These are phyloP conservation scores for Artemisiospiza belli DNA, from an alignment of 2,113 vertebrate genomes.

Conservation along the genomic window DNA sequence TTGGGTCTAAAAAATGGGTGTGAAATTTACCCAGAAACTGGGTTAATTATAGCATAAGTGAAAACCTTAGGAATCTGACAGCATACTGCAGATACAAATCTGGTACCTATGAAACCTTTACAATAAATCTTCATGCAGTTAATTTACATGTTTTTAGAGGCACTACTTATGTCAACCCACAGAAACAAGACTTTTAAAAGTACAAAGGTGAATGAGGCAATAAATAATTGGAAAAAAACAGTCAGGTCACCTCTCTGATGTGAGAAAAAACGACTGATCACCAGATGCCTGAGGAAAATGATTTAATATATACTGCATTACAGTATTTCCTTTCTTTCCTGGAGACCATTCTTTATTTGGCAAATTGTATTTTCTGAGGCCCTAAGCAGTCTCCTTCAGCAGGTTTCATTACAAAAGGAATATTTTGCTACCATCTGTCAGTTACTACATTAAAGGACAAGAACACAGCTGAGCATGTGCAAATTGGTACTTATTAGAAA, in stretches of 20 bases:
- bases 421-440: slow-evolving; percentile 62
- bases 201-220: not conserved
- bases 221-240: not conserved
- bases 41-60: not conserved
- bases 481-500: not conserved
- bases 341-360: slow-evolving; percentile 18
- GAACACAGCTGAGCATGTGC: not conserved
- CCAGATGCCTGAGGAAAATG: not conserved
- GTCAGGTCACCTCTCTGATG: not conserved
- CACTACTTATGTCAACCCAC: not conserved
- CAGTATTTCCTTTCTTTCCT: not conserved
- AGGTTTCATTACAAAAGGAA: slow-evolving; percentile 38
- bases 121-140: not conserved
- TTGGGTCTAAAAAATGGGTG: not conserved
- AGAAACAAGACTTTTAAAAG: not conserved
- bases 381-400: slow-evolving; percentile 22
- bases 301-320: not conserved
- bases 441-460: slow-evolving; percentile 12
- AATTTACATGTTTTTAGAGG: not conserved
- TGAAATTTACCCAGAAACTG: slow-evolving; percentile 11
- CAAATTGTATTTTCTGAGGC: slow-evolving; percentile 23
- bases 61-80: slow-evolving; percentile 22
- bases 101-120: not conserved
- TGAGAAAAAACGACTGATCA: not conserved
- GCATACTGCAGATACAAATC: not conserved